These are phyloP conservation scores for Lota lota DNA, from an alignment of 2,113 vertebrate species.

Conservation along the genomic window DNA sequence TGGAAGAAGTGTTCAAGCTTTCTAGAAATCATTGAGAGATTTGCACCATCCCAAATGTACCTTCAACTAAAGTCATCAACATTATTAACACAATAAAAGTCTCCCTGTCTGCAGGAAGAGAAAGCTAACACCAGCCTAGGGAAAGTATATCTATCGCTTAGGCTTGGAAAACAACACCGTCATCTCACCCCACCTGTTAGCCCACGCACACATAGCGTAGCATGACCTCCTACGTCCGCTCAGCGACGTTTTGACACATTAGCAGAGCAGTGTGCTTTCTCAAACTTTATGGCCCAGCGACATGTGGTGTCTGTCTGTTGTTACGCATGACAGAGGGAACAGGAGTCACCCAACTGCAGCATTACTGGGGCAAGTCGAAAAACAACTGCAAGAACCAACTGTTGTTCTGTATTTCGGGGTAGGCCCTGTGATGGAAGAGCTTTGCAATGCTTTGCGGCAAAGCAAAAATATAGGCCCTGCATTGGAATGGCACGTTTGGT, in stretches of 20 bases:
- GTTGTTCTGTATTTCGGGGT: constrained; percentile 55
- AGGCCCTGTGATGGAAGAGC: constrained; percentile 55
- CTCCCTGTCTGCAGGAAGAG: too few species aligned
- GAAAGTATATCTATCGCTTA: too few species aligned
- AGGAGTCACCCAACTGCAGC: constrained; percentile 63
- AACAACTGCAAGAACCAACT: constrained; percentile 73
- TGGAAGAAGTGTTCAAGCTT: too few species aligned
- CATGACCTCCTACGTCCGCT: constrained; percentile 35
- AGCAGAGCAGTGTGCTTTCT: constrained; percentile 51
- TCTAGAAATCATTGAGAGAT: too few species aligned
- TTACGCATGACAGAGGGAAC: constrained; percentile 49
- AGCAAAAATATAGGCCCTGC: constrained; percentile 52
- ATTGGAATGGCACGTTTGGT: constrained; percentile 48
- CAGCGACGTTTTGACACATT: constrained; percentile 51
- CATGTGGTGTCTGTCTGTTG: constrained; percentile 53
- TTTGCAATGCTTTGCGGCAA: constrained; percentile 59
- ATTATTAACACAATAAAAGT: too few species aligned
- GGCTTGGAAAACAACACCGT: not conserved
- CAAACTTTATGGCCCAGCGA: constrained; percentile 52
- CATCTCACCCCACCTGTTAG: constrained; percentile 58
- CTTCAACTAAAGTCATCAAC: too few species aligned
- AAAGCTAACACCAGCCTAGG: not conserved
- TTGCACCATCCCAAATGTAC: too few species aligned
- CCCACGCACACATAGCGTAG: constrained; percentile 41
- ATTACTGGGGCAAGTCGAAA: constrained; percentile 55